These are phyloP conservation scores for Petroica traversi DNA, from an alignment of 2,113 vertebrate genomes.

Conservation along the genomic window DNA sequence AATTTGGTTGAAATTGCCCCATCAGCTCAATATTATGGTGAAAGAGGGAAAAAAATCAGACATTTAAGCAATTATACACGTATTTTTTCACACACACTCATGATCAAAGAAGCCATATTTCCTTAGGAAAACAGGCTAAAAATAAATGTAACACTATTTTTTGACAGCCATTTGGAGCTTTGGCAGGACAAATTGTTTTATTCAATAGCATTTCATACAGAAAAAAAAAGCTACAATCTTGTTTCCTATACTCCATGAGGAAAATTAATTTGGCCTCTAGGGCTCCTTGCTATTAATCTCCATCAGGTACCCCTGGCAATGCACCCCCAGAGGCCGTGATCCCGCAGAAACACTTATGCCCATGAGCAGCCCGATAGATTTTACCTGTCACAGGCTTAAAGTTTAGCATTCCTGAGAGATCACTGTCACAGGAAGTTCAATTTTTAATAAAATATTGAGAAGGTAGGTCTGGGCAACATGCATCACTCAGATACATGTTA, in stretches of 20 bases:
- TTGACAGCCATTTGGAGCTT: slow-evolving; percentile 24
- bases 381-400: not conserved
- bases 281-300: slow-evolving; percentile 23
- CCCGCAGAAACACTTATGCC: not conserved
- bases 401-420: not conserved
- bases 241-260: not conserved
- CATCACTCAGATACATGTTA: not conserved
- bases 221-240: not conserved
- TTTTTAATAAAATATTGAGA: not conserved
- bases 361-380: not conserved
- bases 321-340: not conserved
- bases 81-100: not conserved
- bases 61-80: not conserved
- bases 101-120: slow-evolving; percentile 33
- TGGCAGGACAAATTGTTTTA: slow-evolving; percentile 34
- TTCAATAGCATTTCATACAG: not conserved
- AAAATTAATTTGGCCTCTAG: slow-evolving; percentile 42
- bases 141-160: slow-evolving; percentile 4
- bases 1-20: not conserved
- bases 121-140: slow-evolving; percentile 18
- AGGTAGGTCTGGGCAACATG: not conserved
- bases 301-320: not conserved
- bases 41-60: slow-evolving; percentile 6
- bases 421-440: not conserved
- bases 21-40: not conserved